These are phyloP conservation scores for Propithecus perrieri DNA, from an alignment of 2,797 vertebrate species.

Conservation along the genomic window DNA sequence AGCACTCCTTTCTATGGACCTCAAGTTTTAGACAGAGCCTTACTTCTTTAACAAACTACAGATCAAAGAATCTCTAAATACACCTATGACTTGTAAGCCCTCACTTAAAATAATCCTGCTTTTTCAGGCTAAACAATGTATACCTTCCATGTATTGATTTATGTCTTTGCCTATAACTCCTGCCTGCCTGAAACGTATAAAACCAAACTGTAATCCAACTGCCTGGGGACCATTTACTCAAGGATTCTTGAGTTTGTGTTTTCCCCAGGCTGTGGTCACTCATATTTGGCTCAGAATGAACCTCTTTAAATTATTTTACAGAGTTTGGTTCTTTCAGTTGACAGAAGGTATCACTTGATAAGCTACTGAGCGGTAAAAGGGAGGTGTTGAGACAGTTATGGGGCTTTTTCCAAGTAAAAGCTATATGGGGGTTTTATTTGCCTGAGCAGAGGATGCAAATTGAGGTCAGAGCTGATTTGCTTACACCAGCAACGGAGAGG, in stretches of 20 bases:
- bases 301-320: not conserved
- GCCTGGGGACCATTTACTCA: not conserved
- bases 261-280: not conserved
- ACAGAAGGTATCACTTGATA: not conserved
- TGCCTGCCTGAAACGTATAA: not conserved
- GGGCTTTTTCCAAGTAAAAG: not conserved
- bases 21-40: not conserved
- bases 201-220: not conserved
- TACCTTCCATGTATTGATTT: not conserved
- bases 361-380: not conserved
- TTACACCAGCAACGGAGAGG: not conserved
- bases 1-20: not conserved
- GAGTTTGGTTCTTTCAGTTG: not conserved
- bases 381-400: not conserved
- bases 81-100: not conserved
- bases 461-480: not conserved
- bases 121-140: not conserved
- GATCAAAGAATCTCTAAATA: not conserved
- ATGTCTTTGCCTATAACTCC: not conserved
- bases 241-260: not conserved
- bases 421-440: not conserved
- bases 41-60: not conserved
- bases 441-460: not conserved
- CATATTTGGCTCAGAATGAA: not conserved
- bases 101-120: too few species aligned